These are phyloP conservation scores for Hydriomena furcata DNA, from an alignment of 2,888 invertebrate genomes.

Conservation along the genomic window DNA sequence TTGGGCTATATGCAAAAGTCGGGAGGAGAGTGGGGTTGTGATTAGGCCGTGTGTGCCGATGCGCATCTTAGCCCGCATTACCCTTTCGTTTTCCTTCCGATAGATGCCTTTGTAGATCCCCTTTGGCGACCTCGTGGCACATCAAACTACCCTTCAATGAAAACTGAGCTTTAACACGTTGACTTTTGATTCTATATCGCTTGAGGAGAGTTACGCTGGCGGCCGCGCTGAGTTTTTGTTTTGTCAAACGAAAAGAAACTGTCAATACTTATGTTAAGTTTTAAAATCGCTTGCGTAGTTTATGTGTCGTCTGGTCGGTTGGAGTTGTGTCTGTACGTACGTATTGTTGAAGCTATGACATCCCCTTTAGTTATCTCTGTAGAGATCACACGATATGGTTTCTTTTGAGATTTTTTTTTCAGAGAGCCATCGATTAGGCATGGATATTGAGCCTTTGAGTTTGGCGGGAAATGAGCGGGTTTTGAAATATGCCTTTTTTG, in stretches of 20 bases:
- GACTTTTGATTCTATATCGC: neutral
- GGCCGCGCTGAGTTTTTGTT: neutral
- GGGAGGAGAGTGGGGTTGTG: slow-evolving; percentile 65
- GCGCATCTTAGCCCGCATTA: slow-evolving; percentile 84
- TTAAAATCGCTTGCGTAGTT: too few relatives aligned
- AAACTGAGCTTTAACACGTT: slow-evolving; percentile 11
- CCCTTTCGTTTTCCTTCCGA: slow-evolving; percentile 83
- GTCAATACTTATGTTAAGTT: slow-evolving; percentile 24
- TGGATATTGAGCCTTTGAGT: slow-evolving; percentile 32
- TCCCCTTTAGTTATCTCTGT: slow-evolving; percentile 67
- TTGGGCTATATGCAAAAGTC: slow-evolving; percentile 82
- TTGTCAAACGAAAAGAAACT: slow-evolving; percentile 1
- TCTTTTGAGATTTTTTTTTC: slow-evolving; percentile 64
- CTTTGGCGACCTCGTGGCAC: slow-evolving; percentile 13
- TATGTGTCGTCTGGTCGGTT: too few relatives aligned
- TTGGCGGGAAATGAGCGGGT: slow-evolving; percentile 24
- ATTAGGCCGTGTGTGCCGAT: slow-evolving; percentile 83
- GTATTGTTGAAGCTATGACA: slow-evolving; percentile 7
- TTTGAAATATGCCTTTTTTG: slow-evolving; percentile 25
- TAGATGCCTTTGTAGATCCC: slow-evolving; percentile 73
- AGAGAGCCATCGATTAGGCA: slow-evolving; percentile 53
- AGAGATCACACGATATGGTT: slow-evolving; percentile 66
- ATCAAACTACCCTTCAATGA: neutral
- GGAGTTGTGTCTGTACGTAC: neutral
- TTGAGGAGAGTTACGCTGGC: neutral